Evolutionary conservation across 2,797 vertebrate species (phyloP).

Genomic region (Cottoperca gobio): DNA sequence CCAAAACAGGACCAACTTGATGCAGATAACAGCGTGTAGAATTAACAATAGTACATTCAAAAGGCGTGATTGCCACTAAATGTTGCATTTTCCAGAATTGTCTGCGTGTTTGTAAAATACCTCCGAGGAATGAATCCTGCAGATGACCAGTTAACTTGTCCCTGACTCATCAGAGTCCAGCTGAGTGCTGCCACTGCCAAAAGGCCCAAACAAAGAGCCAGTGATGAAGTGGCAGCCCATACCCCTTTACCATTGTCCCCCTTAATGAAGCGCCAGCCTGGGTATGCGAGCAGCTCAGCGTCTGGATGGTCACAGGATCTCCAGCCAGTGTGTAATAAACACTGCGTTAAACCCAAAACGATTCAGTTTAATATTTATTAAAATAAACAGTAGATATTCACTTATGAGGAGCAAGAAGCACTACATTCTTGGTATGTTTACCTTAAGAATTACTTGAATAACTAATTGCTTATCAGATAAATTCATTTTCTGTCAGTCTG

Average conservation of each 20-base stretch:
- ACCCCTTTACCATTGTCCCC: constrained; percentile 49
- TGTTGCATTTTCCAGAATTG: background rate
- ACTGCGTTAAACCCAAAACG: background rate
- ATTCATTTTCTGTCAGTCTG: too few species aligned
- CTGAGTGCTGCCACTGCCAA: constrained; percentile 33
- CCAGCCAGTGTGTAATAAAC: constrained; percentile 42
- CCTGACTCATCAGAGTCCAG: constrained; percentile 56
- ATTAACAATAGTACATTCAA: constrained; percentile 14
- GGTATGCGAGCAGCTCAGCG: constrained; percentile 38
- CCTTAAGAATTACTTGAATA: too few species aligned
- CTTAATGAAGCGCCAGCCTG: constrained; percentile 55
- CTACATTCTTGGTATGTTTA: too few species aligned
- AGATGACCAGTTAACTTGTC: constrained; percentile 38
- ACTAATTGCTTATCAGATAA: too few species aligned
- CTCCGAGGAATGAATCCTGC: constrained; percentile 17
- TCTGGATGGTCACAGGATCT: constrained; percentile 66
- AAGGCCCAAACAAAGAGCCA: constrained; percentile 64
- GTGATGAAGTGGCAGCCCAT: constrained; percentile 46
- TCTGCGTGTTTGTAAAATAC: constrained; percentile 3
- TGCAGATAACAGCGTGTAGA: background rate
- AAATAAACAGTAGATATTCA: too few species aligned
- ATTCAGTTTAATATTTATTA: too few species aligned
- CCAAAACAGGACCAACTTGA: constrained; percentile 6
- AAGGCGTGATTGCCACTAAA: background rate
- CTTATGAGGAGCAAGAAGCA: too few species aligned